Evolutionary conservation across 2,888 invertebrate species (phyloP).

Genomic region (Carabus problematicus): DNA sequence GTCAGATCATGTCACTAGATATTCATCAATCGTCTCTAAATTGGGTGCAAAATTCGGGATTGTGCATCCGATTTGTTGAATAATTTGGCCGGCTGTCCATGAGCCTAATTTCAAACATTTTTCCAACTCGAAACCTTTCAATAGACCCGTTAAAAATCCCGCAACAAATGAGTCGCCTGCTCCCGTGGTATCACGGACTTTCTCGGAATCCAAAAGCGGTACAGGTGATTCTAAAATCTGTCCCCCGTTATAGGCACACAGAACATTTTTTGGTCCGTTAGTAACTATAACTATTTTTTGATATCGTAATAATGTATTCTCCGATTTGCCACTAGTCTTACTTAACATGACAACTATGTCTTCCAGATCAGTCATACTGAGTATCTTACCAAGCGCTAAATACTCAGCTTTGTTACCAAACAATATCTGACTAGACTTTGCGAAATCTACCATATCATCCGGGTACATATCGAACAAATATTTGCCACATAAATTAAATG

Average conservation of each 20-base stretch:
- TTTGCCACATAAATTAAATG: conserved; percentile 63
- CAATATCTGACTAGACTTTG: conserved; percentile 60
- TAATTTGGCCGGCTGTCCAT: conserved; percentile 59
- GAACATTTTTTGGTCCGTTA: conserved; percentile 65
- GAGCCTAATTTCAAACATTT: conserved; percentile 60
- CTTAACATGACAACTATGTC: conserved; percentile 48
- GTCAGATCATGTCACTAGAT: too few relatives aligned
- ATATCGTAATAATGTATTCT: conserved; percentile 44
- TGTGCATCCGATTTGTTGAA: conserved; percentile 62
- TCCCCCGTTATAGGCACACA: conserved; percentile 55
- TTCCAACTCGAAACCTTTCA: conserved; percentile 55
- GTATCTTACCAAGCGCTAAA: conserved; percentile 56
- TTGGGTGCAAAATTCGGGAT: conserved; percentile 53
- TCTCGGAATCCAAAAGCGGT: conserved; percentile 54
- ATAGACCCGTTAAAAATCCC: conserved; percentile 64
- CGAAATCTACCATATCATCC: conserved; percentile 58
- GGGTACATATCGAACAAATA: conserved; percentile 62
- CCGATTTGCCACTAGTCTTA: conserved; percentile 37
- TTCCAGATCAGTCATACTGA: conserved; percentile 49
- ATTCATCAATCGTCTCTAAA: conserved; percentile 16
- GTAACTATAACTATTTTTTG: conserved; percentile 69
- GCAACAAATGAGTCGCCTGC: conserved; percentile 69
- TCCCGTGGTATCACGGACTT: conserved; percentile 65
- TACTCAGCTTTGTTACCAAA: conserved; percentile 67
- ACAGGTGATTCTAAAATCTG: conserved; percentile 52